These are phyloP conservation scores for Edolisoma coerulescens DNA, from an alignment of 2,113 vertebrate species.

Conservation along the genomic window DNA sequence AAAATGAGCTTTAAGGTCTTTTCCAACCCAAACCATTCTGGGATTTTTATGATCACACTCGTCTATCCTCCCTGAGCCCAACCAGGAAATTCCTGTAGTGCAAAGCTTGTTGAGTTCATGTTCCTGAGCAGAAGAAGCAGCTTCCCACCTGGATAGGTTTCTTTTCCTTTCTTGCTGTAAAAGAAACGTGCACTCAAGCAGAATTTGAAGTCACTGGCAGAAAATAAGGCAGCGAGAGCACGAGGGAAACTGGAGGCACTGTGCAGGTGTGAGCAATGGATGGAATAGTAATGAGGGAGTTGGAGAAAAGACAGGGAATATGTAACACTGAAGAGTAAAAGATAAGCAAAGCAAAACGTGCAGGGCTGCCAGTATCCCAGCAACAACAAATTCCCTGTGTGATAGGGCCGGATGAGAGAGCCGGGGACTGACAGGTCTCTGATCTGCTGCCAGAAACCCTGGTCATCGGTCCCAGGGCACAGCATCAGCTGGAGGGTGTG, in stretches of 20 bases:
- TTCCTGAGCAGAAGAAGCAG: neutral
- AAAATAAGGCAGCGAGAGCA: neutral
- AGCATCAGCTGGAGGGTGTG: neutral
- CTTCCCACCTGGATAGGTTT: neutral
- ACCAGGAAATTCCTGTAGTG: neutral
- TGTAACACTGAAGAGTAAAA: neutral
- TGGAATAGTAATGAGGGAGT: constrained; percentile 9
- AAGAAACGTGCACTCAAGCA: neutral
- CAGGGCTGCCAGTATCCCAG: constrained; percentile 27
- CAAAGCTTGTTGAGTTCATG: neutral
- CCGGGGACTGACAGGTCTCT: neutral
- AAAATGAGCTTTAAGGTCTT: neutral
- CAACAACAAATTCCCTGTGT: neutral
- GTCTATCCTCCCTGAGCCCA: neutral
- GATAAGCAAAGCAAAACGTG: neutral
- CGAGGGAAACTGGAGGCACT: neutral
- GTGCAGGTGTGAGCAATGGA: neutral
- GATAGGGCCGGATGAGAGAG: neutral
- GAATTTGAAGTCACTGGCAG: neutral
- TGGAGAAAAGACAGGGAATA: neutral
- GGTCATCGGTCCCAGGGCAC: neutral
- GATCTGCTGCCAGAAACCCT: neutral
- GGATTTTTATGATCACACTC: neutral
- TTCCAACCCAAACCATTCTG: neutral
- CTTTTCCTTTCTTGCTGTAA: neutral